These are phyloP conservation scores for Oscarella lobularis DNA, from an alignment of 37 sponge, comb jelly and placozoan species.

Conservation along the genomic window DNA sequence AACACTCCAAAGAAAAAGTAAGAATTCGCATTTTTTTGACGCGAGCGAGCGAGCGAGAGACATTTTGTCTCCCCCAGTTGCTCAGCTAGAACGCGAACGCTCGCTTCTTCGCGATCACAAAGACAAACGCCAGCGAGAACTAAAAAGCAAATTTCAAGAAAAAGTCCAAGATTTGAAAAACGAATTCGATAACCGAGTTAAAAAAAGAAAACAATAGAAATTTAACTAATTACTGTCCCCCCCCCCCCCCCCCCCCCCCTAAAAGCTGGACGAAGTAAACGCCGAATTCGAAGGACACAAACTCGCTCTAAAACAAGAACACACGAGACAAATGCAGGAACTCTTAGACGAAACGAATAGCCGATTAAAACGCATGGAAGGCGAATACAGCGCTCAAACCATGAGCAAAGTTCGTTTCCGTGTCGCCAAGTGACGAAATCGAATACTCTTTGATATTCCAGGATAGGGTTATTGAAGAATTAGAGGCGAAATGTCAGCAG, in stretches of 20 bases:
- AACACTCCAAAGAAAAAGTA: neutral
- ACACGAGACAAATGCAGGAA: neutral
- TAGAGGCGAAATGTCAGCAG: neutral
- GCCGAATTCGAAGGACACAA: neutral
- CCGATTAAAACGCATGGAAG: neutral
- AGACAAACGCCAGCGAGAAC: neutral
- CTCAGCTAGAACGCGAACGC: neutral
- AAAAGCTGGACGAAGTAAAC: neutral
- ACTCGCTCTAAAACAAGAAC: neutral
- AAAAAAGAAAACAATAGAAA: too few species aligned
- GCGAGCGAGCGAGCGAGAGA: too few species aligned
- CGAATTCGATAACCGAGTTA: too few species aligned
- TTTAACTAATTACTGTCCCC: too few species aligned
- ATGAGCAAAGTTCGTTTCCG: neutral
- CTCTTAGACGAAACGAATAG: neutral
- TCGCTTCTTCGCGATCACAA: neutral
- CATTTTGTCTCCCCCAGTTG: neutral
- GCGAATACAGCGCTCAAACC: neutral
- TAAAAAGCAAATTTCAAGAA: neutral
- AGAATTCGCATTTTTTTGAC: neutral
- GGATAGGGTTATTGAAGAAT: neutral
- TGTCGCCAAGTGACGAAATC: too few species aligned
- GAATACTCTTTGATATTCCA: too few species aligned
- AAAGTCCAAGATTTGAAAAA: neutral
- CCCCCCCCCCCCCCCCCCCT: too few species aligned